A percentile compares a stretch with the other conserved stretches of the same genome.
Conservation (phyloP, 2,797 vertebrate genomes). For the Poeciliopsis gracilis region DNA sequence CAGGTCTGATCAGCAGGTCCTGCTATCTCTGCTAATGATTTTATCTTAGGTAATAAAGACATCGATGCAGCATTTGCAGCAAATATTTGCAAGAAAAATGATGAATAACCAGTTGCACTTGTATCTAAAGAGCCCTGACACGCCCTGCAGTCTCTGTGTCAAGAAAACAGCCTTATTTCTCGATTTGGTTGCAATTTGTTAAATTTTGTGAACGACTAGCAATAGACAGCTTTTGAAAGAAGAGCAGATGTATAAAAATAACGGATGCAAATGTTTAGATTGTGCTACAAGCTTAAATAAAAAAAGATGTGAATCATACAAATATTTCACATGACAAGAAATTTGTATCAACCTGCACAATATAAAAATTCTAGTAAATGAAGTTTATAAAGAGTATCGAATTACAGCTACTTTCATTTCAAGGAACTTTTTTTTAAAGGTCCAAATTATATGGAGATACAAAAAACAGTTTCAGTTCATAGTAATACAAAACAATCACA, state of each 20-base stretch:
- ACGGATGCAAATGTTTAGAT: background rate
- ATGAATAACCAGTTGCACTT: background rate
- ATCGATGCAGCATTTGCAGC: background rate
- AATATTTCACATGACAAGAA: background rate
- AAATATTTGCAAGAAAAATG: background rate
- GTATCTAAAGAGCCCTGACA: background rate
- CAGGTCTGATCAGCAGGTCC: background rate
- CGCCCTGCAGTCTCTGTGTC: background rate
- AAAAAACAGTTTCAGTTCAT: background rate
- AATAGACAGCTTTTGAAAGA: background rate
- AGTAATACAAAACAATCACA: background rate
- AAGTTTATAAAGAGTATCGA: background rate
- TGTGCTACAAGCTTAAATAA: background rate
- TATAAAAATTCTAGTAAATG: background rate
- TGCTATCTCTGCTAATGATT: background rate
- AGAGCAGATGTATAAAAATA: background rate
- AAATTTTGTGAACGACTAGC: background rate
- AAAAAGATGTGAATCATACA: background rate
- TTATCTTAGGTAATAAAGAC: background rate
- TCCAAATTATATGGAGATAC: background rate
- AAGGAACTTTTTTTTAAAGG: background rate
- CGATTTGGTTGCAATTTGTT: background rate
- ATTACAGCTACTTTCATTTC: background rate
- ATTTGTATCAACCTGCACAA: background rate
- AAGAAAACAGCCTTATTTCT: background rate